Conservation (phyloP, 2,888 invertebrate genomes). For the Muschampia plurimacula region DNA sequence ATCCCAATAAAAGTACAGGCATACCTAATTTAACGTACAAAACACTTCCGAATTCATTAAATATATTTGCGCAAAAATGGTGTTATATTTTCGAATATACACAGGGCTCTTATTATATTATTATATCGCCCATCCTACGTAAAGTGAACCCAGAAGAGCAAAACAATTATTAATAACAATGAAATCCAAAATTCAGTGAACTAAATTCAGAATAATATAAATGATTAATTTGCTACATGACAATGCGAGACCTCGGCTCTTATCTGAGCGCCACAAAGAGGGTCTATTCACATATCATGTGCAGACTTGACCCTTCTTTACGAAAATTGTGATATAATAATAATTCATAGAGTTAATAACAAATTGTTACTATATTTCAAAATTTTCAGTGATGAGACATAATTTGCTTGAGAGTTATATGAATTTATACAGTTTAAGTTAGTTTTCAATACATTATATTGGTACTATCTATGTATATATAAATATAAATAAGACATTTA, state of each 20-base stretch:
- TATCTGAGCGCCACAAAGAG: slow-evolving; percentile 64
- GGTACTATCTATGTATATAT: too few species aligned
- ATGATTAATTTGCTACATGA: slow-evolving; percentile 72
- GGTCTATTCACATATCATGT: slow-evolving; percentile 79
- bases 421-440: too few species aligned
- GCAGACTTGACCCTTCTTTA: slow-evolving; percentile 70
- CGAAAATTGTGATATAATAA: slow-evolving; percentile 6
- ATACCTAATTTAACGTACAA: too few species aligned
- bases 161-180: slow-evolving; percentile 4
- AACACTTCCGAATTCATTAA: too few species aligned
- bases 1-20: too few species aligned
- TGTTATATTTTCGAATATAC: too few species aligned
- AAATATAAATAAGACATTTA: too few species aligned
- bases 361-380: not conserved
- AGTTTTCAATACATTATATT: not conserved
- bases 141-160: not conserved
- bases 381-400: not conserved
- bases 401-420: not conserved
- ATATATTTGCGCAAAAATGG: too few species aligned
- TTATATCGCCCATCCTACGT: too few species aligned
- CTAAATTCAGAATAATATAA: slow-evolving; percentile 53
- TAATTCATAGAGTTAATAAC: not conserved
- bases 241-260: slow-evolving; percentile 66
- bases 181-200: slow-evolving; percentile 14
- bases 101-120: too few species aligned